phyloP scores from a whole-genome alignment of 2,113 vertebrate species.

The Eretmochelys imbricata region DNA sequence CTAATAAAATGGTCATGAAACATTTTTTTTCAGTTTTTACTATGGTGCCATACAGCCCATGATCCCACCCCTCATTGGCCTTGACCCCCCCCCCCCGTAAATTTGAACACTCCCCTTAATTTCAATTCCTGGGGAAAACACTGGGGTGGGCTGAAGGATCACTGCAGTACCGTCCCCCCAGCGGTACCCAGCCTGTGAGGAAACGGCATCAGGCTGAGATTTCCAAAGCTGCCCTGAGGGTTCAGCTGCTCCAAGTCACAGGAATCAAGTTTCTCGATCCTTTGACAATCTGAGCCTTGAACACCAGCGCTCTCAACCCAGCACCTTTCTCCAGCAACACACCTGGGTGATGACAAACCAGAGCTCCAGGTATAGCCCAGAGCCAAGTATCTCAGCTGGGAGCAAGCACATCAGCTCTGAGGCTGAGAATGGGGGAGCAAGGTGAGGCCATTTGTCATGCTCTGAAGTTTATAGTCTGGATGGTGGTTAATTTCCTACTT shows the following conservation, averaged over 20 bases:
- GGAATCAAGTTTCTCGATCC: background rate
- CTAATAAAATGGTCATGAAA: too few relatives aligned
- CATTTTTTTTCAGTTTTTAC: too few relatives aligned
- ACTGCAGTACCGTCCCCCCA: background rate
- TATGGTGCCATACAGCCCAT: too few relatives aligned
- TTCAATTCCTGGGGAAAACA: too few relatives aligned
- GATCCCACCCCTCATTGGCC: too few relatives aligned
- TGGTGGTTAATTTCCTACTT: background rate
- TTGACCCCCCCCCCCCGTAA: too few relatives aligned
- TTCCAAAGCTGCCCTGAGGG: background rate
- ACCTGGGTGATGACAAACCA: background rate
- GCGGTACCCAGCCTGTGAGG: background rate
- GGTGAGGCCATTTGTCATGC: background rate
- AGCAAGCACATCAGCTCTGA: background rate
- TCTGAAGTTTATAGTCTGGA: background rate
- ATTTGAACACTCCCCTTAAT: too few relatives aligned
- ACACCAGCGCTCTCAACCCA: background rate
- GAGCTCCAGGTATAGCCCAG: background rate
- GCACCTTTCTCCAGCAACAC: background rate
- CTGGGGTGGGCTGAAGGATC: background rate
- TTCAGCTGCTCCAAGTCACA: background rate
- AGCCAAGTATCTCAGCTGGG: background rate
- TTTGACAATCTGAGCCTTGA: background rate
- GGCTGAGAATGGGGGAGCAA: background rate
- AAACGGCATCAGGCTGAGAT: background rate